phyloP scores from a whole-genome alignment of 37 sponge, comb jelly and placozoan genomes.

The Bolinopsis microptera region DNA sequence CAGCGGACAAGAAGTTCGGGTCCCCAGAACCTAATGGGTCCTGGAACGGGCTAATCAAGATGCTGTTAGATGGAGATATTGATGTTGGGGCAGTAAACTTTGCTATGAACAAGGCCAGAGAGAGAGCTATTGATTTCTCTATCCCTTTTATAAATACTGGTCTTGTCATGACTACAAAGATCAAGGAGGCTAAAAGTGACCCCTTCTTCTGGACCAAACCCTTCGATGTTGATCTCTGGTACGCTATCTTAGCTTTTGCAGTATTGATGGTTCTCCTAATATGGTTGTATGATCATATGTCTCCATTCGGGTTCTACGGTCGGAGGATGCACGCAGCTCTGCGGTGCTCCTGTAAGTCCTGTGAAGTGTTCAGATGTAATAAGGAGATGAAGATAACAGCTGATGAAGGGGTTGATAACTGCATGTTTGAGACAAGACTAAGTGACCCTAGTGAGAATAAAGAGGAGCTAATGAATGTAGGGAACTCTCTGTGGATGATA shows the following conservation, averaged over 20 bases:
- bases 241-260: constrained; percentile 51
- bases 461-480: constrained; percentile 53
- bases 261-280: constrained; percentile 56
- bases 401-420: background rate
- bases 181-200: constrained; percentile 57
- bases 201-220: constrained; percentile 63
- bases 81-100: constrained; percentile 61
- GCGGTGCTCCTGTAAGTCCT: constrained; percentile 59
- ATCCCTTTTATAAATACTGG: constrained; percentile 53
- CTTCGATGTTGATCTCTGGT: constrained; percentile 63
- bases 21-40: constrained; percentile 51
- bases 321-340: constrained; percentile 66
- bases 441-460: constrained; percentile 62
- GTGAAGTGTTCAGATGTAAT: constrained; percentile 51
- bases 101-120: constrained; percentile 60
- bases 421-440: constrained; percentile 36
- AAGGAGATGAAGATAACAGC: constrained; percentile 22
- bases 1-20: constrained; percentile 62
- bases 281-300: constrained; percentile 64
- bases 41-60: constrained; percentile 62
- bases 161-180: constrained; percentile 64
- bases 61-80: constrained; percentile 46
- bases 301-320: constrained; percentile 63
- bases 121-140: constrained; percentile 40
- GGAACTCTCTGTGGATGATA: constrained; percentile 66